These are phyloP conservation scores for Rhodinocichla rosea DNA, from an alignment of 2,113 vertebrate species.

Conservation along the genomic window DNA sequence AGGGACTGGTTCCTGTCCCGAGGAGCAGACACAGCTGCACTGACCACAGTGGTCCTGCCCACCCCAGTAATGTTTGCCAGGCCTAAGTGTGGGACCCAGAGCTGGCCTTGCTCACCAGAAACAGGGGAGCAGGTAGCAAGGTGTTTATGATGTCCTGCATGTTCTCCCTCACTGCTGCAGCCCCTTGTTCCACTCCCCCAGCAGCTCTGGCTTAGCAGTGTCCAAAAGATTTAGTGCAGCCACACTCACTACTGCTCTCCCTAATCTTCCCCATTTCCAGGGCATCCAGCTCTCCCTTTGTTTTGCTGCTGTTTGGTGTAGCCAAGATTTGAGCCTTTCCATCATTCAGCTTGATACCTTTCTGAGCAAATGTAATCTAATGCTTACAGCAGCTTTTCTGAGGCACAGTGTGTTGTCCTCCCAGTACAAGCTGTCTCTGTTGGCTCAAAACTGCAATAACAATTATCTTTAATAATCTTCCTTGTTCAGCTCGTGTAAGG, in stretches of 20 bases:
- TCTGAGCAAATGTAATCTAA: not conserved
- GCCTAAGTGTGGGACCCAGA: no score
- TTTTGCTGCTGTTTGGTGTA: not conserved
- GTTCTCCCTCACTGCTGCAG: not conserved
- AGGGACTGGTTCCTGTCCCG: not conserved
- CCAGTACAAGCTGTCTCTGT: conserved; percentile 34
- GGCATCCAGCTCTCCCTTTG: not conserved
- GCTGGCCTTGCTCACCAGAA: not conserved
- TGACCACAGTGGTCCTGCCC: not conserved
- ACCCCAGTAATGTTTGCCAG: not conserved
- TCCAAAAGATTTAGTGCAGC: not conserved
- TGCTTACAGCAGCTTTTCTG: not conserved
- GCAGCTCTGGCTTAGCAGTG: not conserved
- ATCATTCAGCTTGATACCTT: not conserved
- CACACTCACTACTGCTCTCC: not conserved
- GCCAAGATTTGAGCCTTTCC: not conserved
- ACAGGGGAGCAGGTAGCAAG: not conserved
- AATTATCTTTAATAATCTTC: conserved; percentile 45
- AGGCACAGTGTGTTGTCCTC: conserved; percentile 1
- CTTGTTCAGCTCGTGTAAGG: not conserved
- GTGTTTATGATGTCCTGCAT: not conserved
- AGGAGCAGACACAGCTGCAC: not conserved
- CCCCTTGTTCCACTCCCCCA: not conserved
- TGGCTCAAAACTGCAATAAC: conserved; percentile 28
- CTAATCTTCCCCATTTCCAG: not conserved